A percentile compares a stretch with the other conserved stretches of the same genome.
Conservation (phyloP, 2,797 vertebrate genomes). For the Ataeniobius toweri region DNA sequence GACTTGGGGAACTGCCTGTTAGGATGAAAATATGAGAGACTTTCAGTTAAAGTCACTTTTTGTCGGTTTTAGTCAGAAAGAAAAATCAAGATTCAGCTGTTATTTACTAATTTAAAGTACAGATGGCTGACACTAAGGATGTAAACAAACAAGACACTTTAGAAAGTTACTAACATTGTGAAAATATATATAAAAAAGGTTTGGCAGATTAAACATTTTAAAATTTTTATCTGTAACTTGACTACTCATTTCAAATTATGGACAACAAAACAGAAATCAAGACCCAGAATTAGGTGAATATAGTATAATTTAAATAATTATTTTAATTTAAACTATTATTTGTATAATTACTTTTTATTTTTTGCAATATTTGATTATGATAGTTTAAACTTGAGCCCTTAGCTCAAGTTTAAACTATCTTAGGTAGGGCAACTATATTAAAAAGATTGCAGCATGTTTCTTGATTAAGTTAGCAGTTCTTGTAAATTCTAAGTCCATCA, state of each 20-base stretch:
- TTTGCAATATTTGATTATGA: background rate
- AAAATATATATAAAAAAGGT: background rate
- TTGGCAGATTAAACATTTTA: background rate
- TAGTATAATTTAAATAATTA: too few species aligned
- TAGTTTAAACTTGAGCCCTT: too few species aligned
- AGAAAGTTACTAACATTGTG: background rate
- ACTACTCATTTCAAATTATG: background rate
- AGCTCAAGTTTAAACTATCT: too few species aligned
- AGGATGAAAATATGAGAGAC: background rate
- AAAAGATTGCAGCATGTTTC: background rate
- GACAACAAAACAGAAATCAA: background rate
- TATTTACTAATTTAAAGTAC: background rate
- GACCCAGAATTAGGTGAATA: background rate
- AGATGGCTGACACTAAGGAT: background rate
- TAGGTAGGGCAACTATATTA: too few species aligned
- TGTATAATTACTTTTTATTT: too few species aligned
- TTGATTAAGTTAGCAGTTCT: background rate
- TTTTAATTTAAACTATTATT: background rate
- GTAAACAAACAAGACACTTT: background rate
- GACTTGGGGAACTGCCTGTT: background rate
- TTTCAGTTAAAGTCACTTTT: background rate
- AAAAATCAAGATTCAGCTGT: background rate
- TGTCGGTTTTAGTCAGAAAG: background rate
- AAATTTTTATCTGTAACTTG: background rate
- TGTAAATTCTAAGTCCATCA: too few species aligned